Evolutionary conservation across 2,888 invertebrate species (phyloP), one percentile per base, ranked within the genome.

Genomic region (Tetragonisca angustula): DNA sequence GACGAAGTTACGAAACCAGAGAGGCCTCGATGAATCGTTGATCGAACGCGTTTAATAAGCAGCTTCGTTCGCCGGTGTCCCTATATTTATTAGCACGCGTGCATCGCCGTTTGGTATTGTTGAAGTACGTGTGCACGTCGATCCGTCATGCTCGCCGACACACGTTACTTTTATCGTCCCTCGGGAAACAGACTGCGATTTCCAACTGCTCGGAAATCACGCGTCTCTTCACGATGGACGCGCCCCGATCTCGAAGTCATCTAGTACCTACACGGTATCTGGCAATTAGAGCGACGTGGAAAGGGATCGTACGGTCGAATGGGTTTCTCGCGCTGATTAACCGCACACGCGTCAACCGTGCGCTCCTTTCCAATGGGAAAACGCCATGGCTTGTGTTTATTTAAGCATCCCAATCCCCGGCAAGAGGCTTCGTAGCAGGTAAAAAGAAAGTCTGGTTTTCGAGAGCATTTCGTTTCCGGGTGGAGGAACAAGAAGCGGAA

Each of bases 1-100:
- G 24, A 21, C 32, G 36, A 79, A 83, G 84, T 84, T 83, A 68
- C 64, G 80, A 85, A 84, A 84, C 74, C 54, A 61, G 43, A 64
- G 43, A 85, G 71, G 52, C 64, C 74, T 54, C n/a, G 59, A 32
- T 64, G 79, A 67, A 61, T 73, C 32, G 79, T 49, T 32, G 56
- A 62, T 85, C 59, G 69, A 73, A 76, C 56, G 65, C 59, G 54
- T 71, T 73, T 81, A 81, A 81, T 78, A 56, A 81, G 68, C 61
- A 76, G 56, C 72, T 50, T 61, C 59, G 74, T 59, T 2, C n/a
- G 36, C 50, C 71, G 24, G 43, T 75, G 75, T 50, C 68, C 71
- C 69, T n/a, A 36, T 70, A 81, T 81, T 74, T 72, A 61, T 56
- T 56, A 27, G 49, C 81, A 81, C 77, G 74, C 81, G 61, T n/a